Evolutionary conservation across 2,113 vertebrate genomes (phyloP).

Genomic region (Meles meles): DNA sequence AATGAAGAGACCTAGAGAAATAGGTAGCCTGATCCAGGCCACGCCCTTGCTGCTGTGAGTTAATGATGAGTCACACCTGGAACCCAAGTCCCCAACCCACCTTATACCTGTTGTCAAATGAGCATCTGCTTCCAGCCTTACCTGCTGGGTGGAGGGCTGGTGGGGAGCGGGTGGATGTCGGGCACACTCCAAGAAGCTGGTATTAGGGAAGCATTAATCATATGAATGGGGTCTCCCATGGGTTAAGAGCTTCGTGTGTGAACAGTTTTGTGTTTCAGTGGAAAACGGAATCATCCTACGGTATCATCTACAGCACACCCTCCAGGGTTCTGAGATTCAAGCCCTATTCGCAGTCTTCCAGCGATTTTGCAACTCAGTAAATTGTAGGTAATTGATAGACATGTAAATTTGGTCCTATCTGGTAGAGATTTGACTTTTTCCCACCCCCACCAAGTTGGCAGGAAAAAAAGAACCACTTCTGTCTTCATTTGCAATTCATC

Average conservation of each 20-base stretch:
- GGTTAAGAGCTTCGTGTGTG: background rate
- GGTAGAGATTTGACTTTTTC: background rate
- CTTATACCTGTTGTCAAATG: background rate
- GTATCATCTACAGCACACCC: background rate
- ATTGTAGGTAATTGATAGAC: background rate
- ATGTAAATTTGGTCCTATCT: background rate
- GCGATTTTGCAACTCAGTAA: background rate
- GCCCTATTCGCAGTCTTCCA: background rate
- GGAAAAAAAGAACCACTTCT: background rate
- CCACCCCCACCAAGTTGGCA: background rate
- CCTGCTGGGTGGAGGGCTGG: background rate
- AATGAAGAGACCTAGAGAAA: background rate
- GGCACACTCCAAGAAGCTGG: background rate
- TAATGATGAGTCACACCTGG: background rate
- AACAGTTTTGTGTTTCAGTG: background rate
- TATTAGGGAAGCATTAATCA: background rate
- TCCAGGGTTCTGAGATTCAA: background rate
- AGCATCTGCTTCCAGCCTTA: background rate
- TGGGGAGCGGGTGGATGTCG: background rate
- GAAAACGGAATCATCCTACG: background rate
- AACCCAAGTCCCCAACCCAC: background rate
- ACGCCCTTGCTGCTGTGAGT: background rate
- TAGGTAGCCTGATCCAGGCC: background rate
- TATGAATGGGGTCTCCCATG: background rate
- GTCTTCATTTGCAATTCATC: constrained; percentile 6